These are phyloP conservation scores for Morinoia aosen DNA, from an alignment of 2,888 invertebrate species.

Conservation along the genomic window DNA sequence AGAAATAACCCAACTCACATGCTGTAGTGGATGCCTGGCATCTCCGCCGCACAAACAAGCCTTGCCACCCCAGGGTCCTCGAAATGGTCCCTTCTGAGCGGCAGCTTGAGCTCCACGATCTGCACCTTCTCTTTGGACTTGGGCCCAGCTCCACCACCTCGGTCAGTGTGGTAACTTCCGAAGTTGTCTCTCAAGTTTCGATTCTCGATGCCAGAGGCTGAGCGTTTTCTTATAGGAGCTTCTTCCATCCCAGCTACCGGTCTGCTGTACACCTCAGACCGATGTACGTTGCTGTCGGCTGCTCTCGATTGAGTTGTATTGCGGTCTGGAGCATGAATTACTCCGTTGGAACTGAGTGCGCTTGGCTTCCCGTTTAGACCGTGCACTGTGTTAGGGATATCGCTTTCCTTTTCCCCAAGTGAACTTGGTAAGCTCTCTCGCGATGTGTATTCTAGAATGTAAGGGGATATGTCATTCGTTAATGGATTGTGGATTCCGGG, in stretches of 20 bases:
- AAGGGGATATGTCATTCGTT: not conserved
- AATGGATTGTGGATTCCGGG: not conserved
- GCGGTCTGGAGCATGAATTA: not conserved
- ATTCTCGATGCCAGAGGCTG: not conserved
- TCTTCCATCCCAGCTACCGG: not conserved
- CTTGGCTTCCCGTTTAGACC: not conserved
- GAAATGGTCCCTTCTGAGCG: slow-evolving; percentile 36
- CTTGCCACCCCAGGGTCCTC: slow-evolving; percentile 21
- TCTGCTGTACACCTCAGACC: not conserved
- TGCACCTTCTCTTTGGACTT: slow-evolving; percentile 24
- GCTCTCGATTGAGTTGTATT: not conserved
- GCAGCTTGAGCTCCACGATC: slow-evolving; percentile 40
- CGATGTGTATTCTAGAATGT: not conserved
- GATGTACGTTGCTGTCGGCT: not conserved
- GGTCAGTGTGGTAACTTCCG: not conserved
- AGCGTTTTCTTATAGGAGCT: not conserved
- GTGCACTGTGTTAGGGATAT: not conserved
- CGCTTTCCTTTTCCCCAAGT: not conserved
- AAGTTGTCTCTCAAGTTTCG: not conserved
- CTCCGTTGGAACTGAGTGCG: not conserved
- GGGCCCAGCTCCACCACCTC: not conserved
- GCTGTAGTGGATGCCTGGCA: slow-evolving; percentile 42
- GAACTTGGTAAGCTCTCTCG: not conserved
- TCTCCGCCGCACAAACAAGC: slow-evolving; percentile 22
- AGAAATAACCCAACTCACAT: not conserved